Percentiles rank a stretch among this genome's conserved stretches.
Evolutionary conservation across 2,888 invertebrate genomes (phyloP).

Genomic region (Melieria crassipennis): DNA sequence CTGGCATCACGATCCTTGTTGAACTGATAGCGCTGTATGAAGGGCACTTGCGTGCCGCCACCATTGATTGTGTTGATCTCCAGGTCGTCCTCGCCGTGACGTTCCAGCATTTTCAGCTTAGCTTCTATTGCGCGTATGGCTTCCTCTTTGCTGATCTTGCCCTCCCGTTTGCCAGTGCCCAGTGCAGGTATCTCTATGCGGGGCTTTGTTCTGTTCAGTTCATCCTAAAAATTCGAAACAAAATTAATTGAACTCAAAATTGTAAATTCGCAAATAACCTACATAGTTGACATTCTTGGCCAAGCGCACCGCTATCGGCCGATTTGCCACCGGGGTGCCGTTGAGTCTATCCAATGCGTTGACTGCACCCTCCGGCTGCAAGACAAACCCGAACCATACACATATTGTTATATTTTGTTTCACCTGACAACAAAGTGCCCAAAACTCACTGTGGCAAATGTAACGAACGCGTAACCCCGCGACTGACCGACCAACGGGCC

Average conservation of each 20-base stretch:
- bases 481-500: conserved; percentile 90
- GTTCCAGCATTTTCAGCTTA: conserved; percentile 83
- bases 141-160: conserved; percentile 77
- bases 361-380: conserved; percentile 70
- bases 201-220: conserved; percentile 78
- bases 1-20: conserved; percentile 59
- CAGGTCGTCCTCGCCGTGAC: conserved; percentile 76
- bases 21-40: conserved; percentile 76
- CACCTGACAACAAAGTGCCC: neutral
- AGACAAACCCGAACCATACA: neutral
- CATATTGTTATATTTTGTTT: neutral
- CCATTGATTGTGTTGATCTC: conserved; percentile 76
- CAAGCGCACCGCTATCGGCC: conserved; percentile 81
- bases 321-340: conserved; percentile 78
- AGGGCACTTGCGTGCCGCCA: conserved; percentile 70
- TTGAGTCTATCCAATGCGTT: conserved; percentile 78
- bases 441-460: conserved; percentile 71
- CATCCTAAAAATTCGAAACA: conserved; percentile 70
- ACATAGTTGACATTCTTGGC: conserved; percentile 79
- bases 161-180: conserved; percentile 72
- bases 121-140: conserved; percentile 90
- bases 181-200: conserved; percentile 81
- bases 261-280: conserved; percentile 48
- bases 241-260: neutral
- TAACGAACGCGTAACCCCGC: conserved; percentile 93